Base-by-base conservation (phyloP, 1,140 invertebrate species). In the Aphidius ervi region DNA sequence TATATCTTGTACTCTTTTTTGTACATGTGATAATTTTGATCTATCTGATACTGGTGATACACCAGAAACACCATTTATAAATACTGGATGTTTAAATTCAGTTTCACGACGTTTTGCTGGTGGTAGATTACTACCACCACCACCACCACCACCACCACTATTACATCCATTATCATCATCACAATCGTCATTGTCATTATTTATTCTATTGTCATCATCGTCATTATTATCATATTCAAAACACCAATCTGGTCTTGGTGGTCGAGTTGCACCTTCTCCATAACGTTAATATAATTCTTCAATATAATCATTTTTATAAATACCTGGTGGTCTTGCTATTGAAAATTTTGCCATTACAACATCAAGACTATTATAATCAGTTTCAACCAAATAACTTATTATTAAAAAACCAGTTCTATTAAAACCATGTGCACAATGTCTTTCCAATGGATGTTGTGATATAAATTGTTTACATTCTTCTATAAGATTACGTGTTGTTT, bases 341-440 rank as follows among this genome's bases (percentile, higher is more conserved):
- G 16, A 16, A 16, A 16, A 16, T 16, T 16, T 16, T 16, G 16
- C 16, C 16, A 16, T 16, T 16, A 1, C 16, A 16, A 1, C 16
- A 16, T 16, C 16, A 16, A 16, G 16, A 16, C 16, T 16, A 16
- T 16, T 16, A 16, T 16, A 0, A 0, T 88, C 77, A 60, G 86
- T 83, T 80, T 94, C 87, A 6, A 98, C 90, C 68, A 99, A 83
- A 77, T 92, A 99, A 3, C 93, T 88, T 53, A 89, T 85, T 55
- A 99, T 92, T 1, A 99, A 81, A 75, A 98, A 99, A 2, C 93
- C 98, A 37, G 95, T 98, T 68, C 98, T 83, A 78, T 99, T 99
- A 72, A 99, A 99, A 0, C 97, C 98, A 83, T 99, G 97, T 1
- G 97, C 99, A 73, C 97, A 99, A 76, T 99, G 98, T 40, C n/a